Conservation (phyloP, 2,113 vertebrate species). For the Zapornia atra region DNA sequence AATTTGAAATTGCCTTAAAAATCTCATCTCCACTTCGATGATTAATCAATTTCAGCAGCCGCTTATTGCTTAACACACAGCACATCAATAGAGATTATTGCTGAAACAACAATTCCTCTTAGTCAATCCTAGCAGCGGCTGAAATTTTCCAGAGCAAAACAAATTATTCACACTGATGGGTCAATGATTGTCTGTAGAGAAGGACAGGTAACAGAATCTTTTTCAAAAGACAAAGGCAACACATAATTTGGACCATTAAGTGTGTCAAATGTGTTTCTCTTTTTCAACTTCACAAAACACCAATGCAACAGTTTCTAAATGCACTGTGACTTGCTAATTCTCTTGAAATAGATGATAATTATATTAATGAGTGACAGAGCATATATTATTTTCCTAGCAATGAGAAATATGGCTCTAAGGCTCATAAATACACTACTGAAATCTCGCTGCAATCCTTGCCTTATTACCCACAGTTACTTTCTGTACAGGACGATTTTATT, state of each 20-base stretch:
- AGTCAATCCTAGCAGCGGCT: neutral
- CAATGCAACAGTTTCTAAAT: neutral
- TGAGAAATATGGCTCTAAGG: neutral
- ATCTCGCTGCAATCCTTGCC: neutral
- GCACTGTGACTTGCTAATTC: neutral
- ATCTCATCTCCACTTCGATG: neutral
- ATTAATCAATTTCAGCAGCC: constrained; percentile 51
- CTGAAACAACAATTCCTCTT: constrained; percentile 62
- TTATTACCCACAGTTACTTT: constrained; percentile 8
- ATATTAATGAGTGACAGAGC: constrained; percentile 28
- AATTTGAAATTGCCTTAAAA: constrained; percentile 58
- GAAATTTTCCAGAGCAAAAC: constrained; percentile 52
- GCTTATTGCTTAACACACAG: constrained; percentile 28
- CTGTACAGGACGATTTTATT: neutral
- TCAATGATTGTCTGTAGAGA: constrained; percentile 2
- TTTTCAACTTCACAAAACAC: neutral
- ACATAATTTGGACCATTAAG: neutral
- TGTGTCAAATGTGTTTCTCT: neutral
- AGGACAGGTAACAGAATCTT: constrained; percentile 8
- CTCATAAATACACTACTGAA: constrained; percentile 34
- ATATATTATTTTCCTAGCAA: neutral
- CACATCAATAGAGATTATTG: constrained; percentile 53
- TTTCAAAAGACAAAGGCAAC: neutral
- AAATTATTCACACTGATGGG: constrained; percentile 43
- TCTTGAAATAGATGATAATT: constrained; percentile 39